Evolutionary conservation across 1,140 invertebrate genomes (phyloP), one percentile per base, ranked within the genome.

Genomic region (Yoshiicerus persimilis): DNA sequence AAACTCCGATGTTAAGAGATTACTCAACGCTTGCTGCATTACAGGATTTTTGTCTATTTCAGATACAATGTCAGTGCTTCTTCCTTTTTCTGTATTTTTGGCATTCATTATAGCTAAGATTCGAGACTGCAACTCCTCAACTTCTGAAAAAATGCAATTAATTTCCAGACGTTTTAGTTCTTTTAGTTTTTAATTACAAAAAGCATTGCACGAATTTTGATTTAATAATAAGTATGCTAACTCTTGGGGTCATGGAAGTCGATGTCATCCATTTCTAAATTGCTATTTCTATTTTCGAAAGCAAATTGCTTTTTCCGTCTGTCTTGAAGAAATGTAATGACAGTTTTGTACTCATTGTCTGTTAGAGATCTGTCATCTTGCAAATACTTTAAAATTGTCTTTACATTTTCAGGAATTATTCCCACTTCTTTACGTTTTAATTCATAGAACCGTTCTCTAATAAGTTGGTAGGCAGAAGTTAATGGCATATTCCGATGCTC

Each of bases 401-500:
- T 87, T 23, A 87, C 86, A 39, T 64, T 80, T 2, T 89, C 88
- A 5, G 88, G 88, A 23, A 89, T 41, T 27, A 36, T 32, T 27
- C 88, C 88, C 5, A 89, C 36, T 87, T 89, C 88, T 38, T 89
- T 89, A 8, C 39, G 11, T 30, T 87, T 85, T 2, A 89, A 36
- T 20, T 89, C 84, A n/a, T 70, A 38, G 77, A 80, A 89, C 13
- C 84, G 23, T 80, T 89, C 36, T n/a, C 20, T 84, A 3, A 98
- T 94, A 62, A 98, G 93, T 87, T 94, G 94, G 86, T 98, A 93
- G 2, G 97, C 97, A 93, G 98, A 97, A 85, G 98, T 96, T n/a
- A 98, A 91, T 0, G 97, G 97, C 96, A 98, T 98, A 92, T 99
- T 98, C 89, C 97, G 95, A 92, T 98, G 97, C 92, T 98, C 97